Base-by-base conservation (phyloP, 92 coral and sea anemone genomes). In the Palythoa caribaeorum region DNA sequence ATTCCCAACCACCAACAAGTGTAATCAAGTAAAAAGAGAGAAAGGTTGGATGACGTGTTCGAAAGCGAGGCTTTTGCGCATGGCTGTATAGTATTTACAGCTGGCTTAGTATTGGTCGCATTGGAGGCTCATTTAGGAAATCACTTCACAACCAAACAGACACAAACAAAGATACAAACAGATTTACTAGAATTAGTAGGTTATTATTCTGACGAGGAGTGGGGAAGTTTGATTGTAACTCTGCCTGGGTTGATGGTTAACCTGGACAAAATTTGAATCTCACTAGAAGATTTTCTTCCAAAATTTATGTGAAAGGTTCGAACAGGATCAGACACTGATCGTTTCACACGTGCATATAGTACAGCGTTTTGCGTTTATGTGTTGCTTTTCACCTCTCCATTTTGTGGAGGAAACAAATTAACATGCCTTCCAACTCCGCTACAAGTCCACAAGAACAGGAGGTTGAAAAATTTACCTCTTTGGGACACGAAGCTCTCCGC, bases 401-500 rank as follows among this genome's bases (percentile, higher is more conserved):
- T 21, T 35, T 37, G 39, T 36, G 13, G 35, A 11, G 16, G 3
- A 12, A 60, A 14, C 28, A 39, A 14, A 66, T 38, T n/a, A 48
- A 48, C 28, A 81, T 81, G 86, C 76, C 72, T 5, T 12, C 86
- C 3, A 48, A 66, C 14, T 47, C 86, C 19, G 14, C 73, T 36
- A 20, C 60, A 21, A 21, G 19, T 11, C 47, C 86, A 28, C 73
- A 66, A 81, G 86, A 54, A 66, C 86, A 93, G 20, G 93, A 92
- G 60, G 91, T 97, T 17, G 98, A 97, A 39, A 86, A 87, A 77
- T 73, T 94, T 37, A 97, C 99, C 47, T 92, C 92, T 60, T 84
- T 88, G 84, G 99, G 99, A 35, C 98, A 97, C 85, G 89, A 92
- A 62, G 90, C 88, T 51, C 94, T 97, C 28, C 88, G 93, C 44